These are phyloP conservation scores for Conger conger DNA, from an alignment of 2,113 vertebrate genomes.

Conservation along the genomic window DNA sequence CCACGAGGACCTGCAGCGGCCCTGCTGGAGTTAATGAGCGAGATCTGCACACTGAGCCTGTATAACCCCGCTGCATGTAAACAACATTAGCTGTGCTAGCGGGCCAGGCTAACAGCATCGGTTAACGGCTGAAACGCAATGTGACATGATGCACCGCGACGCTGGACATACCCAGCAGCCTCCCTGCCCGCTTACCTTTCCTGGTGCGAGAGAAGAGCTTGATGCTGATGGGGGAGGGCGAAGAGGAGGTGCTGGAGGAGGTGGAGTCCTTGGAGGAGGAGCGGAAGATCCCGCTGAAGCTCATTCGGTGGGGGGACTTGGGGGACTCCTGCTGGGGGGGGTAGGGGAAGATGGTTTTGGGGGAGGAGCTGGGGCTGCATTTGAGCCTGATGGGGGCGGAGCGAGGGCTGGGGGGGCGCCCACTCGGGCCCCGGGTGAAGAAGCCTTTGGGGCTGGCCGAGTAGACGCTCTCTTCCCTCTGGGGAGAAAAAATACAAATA, in stretches of 20 bases:
- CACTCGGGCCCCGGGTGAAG: constrained; percentile 69
- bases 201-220: constrained; percentile 91
- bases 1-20: not conserved
- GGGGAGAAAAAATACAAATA: constrained; percentile 37
- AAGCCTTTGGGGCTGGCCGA: constrained; percentile 77
- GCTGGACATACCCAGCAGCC: not conserved
- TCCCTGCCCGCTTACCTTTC: constrained; percentile 81
- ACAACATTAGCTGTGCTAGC: not conserved
- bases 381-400: constrained; percentile 79
- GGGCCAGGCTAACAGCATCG: not conserved
- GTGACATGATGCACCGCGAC: not conserved
- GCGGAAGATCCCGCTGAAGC: constrained; percentile 95
- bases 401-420: constrained; percentile 72
- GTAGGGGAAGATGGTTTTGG: constrained; percentile 87
- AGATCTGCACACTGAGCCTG: too few relatives aligned
- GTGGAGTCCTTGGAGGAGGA: constrained; percentile 81
- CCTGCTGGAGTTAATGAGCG: too few relatives aligned
- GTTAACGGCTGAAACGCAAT: not conserved
- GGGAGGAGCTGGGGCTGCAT: constrained; percentile 79
- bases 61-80: too few relatives aligned
- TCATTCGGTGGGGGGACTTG: constrained; percentile 90
- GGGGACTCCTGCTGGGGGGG: constrained; percentile 81
- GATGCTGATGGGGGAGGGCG: constrained; percentile 83
- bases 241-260: constrained; percentile 64
- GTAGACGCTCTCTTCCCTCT: constrained; percentile 76